Conservation (phyloP, 2,113 vertebrate species). For the Varanus komodoensis region DNA sequence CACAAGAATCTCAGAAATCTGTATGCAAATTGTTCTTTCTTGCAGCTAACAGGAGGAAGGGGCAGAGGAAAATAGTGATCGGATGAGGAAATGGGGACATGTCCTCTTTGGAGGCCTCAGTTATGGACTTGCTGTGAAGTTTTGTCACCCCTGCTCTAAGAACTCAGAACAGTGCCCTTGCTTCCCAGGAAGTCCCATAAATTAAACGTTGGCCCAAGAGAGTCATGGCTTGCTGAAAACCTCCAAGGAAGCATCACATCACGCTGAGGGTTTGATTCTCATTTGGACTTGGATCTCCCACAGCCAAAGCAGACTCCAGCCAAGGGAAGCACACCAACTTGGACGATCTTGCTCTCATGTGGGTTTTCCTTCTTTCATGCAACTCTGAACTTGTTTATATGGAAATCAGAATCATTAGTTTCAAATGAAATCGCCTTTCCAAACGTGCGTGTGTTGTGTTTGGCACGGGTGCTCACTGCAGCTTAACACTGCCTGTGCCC, state of each 20-base stretch:
- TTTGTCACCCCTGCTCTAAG: too few relatives aligned
- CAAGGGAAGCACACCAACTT: background rate
- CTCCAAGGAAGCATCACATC: background rate
- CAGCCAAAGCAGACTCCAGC: too few relatives aligned
- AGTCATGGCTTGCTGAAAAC: background rate
- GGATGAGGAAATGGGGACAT: too few relatives aligned
- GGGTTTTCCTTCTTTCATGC: background rate
- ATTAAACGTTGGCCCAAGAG: background rate
- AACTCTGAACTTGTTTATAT: background rate
- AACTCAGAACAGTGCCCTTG: background rate
- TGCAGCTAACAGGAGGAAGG: background rate
- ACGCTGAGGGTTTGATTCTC: background rate
- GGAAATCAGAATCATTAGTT: background rate
- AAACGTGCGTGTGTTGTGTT: background rate
- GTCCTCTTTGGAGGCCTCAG: too few relatives aligned
- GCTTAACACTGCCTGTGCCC: background rate
- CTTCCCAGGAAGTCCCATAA: background rate
- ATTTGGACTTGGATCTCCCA: too few relatives aligned
- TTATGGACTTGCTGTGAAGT: too few relatives aligned
- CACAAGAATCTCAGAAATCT: too few relatives aligned
- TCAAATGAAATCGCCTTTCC: background rate
- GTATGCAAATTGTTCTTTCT: too few relatives aligned
- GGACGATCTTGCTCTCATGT: background rate
- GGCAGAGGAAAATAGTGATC: too few relatives aligned
- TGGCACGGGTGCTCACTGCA: too few relatives aligned